Conservation (phyloP, 1,140 invertebrate species). For the Sesamia nonagrioides region DNA sequence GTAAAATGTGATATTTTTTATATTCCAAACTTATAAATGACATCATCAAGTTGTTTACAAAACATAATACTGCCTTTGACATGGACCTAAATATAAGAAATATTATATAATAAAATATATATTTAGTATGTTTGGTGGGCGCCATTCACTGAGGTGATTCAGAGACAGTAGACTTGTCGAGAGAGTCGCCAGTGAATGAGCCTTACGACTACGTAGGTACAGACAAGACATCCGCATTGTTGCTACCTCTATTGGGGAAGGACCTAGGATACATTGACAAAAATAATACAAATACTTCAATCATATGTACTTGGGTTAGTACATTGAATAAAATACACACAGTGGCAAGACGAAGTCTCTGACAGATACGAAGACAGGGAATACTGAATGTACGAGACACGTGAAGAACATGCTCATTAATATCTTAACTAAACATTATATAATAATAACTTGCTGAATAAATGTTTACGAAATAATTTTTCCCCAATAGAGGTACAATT, state of each 20-base stretch:
- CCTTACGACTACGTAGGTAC: background rate
- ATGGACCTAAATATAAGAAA: background rate
- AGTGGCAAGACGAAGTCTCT: conserved; percentile 12
- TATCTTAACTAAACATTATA: conserved; percentile 6
- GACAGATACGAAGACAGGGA: background rate
- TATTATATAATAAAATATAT: too few species aligned
- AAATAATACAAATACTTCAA: background rate
- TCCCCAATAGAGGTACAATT: conserved; percentile 31
- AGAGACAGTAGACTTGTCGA: background rate
- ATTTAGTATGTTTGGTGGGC: background rate
- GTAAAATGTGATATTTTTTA: background rate
- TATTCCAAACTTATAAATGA: background rate
- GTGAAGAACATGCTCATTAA: background rate
- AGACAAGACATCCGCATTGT: background rate
- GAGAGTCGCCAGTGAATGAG: background rate
- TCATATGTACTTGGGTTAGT: background rate
- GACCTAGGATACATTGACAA: background rate
- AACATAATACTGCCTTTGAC: background rate
- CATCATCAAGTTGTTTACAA: background rate
- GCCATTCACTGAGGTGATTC: background rate
- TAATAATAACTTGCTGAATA: background rate
- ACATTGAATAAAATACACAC: background rate
- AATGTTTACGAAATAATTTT: conserved; percentile 1
- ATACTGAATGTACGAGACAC: background rate
- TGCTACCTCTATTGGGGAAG: conserved; percentile 8